Base-by-base conservation (phyloP, 2,113 vertebrate species). In the Sceloporus undulatus region DNA sequence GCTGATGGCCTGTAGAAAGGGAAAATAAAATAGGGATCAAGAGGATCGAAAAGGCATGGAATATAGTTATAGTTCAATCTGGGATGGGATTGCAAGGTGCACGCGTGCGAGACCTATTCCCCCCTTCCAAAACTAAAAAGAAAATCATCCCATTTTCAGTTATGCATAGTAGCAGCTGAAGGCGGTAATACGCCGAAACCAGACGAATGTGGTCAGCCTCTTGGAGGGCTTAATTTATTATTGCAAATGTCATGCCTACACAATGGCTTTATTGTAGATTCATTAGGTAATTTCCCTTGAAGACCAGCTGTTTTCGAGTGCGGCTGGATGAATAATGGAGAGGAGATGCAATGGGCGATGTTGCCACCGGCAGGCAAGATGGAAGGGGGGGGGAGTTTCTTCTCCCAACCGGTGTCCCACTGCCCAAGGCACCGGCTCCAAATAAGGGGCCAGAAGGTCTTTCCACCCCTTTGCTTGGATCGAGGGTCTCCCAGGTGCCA, bases 221-320 rank as follows among this genome's bases (percentile, higher is more conserved):
- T 94, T 96, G 95, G 96, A 96, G 95, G 94, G 93, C 96, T 96
- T 94, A 97, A 96, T 96, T 93, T 97, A 97, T 94, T 90, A 96
- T 94, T 91, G 90, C 91, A 95, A 96, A 97, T 96, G 96, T 97
- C 96, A 98, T 95, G 97, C 98, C 96, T 97, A 97, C 96, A 98
- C 96, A 97, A 94, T 94, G 95, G 95, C 93, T 9, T 85, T 95
- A 96, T 96, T 96, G 96, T 97, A 97, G 97, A 97, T 96, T 97
- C 97, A 96, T 97, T 97, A 97, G 96, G 97, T 97, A 96, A 97
- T 97, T 97, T 97, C 96, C 96, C 96, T 96, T 96, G 95, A 95
- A 96, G 97, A 98, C 98, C 98, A 98, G 98, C 98, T 98, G 98
- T 97, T 98, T 86, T 96, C 86, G 94, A 95, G 95, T 89, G 92